Base-by-base conservation (phyloP, 2,888 invertebrate genomes). In the Sericinus montela region DNA sequence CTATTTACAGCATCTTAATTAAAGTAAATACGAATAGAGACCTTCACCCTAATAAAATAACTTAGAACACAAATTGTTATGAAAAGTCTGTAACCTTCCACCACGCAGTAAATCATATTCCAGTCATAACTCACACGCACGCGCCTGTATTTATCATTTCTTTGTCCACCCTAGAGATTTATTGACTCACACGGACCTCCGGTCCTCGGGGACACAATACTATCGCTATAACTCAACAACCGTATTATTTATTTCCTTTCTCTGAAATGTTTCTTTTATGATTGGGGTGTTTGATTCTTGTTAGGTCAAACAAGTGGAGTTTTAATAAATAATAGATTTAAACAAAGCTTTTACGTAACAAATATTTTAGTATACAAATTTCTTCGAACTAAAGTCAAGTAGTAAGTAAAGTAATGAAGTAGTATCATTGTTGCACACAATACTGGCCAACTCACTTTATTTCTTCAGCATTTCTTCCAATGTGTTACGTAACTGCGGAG, bases 111-210 rank as follows among this genome's bases (percentile, higher is more conserved):
- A 69, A 79, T 81, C 80, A 80, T 67, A 55, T 49, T 51, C 34
- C 53, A 55, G 59, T 63, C 72, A 76, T 80, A 75, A 75, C 71
- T 79, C 77, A 76, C 55, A 59, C 66, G 57, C 69, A 66, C 68
- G 60, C 66, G 63, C 58, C 61, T 59, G 65, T 79, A 75, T 81
- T 79, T 81, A 81, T 82, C 78, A 80, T 80, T 80, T 80, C 78
- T 80, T 80, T 79, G 78, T 80, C 79, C 78, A 77, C 74, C 73
- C 72, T 51, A 55, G 64, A 72, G 80, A 79, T 78, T 76, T 77
- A 78, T 75, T 47, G 65, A 60, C 58, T 63, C 55, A 59, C 54
- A 50, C 53, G 45, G 51, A 45, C 40, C 48, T 56, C 60, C 58
- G 52, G 54, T 57, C 67, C 63, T 59, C 61, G 56, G 69, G 66